Base-by-base conservation (phyloP, 1,140 invertebrate species). In the Theocolax elegans region DNA sequence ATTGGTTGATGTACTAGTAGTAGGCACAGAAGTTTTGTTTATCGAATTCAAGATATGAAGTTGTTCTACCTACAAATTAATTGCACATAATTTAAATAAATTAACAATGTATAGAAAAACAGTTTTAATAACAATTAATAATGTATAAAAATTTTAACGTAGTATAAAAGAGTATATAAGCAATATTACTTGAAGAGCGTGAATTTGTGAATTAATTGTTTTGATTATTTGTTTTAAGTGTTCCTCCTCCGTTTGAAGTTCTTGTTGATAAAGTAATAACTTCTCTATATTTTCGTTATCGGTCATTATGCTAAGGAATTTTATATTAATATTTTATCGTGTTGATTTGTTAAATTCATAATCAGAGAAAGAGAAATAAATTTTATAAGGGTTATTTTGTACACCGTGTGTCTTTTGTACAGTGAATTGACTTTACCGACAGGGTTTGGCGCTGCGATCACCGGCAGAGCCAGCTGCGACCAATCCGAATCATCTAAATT, bases 11-110 rank as follows among this genome's bases (percentile, higher is more conserved):
- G 44, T 0, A 31, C 21, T 12, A 40, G 2, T 10, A 15, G 9
- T 40, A 21, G 48, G n/a, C 40, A 35, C 15, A 29, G 58, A 3
- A 19, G 1, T 65, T 64, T 38, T 60, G n/a, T 70, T 72, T 19
- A 75, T 66, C 49, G 64, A 40, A 54, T 76, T 78, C 31, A 75
- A 59, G 51, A 84, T 75, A 66, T 84, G 77, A 68, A 84, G 77
- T 56, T 77, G 77, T 73, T 84, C 83, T 3, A 84, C 77, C 83
- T 83, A 69, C 25, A 72, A 74, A 51, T 67, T 23, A n/a, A n/a
- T n/a, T n/a, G n/a, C n/a, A n/a, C 44, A 66, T 7, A 51, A 59
- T 44, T 73, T 51, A 29, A 59, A 35, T 54, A 40, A 58, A 21
- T 44, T 27, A 29, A 29, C 2, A 46, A 13, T 38, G 35, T 38